A percentile compares a stretch with the other conserved stretches of the same genome.
phyloP scores from a whole-genome alignment of 1,140 invertebrate genomes.

The Leptinotarsa texana region DNA sequence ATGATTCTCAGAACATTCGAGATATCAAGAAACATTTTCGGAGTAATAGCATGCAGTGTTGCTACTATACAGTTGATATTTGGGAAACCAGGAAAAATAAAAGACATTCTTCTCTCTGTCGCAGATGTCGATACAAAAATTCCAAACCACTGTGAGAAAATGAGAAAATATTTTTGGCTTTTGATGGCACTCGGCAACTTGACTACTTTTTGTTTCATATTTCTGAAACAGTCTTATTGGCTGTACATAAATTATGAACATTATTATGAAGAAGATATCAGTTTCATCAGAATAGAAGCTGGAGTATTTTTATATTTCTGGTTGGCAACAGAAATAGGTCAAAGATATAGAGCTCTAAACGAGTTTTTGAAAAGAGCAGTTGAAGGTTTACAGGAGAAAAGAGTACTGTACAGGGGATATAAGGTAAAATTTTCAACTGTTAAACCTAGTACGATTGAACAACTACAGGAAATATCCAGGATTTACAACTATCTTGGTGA shows the following conservation, averaged over 20 bases:
- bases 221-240: constrained; percentile 1
- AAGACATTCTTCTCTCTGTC: neutral
- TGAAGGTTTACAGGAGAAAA: neutral
- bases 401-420: neutral
- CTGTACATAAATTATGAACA: neutral
- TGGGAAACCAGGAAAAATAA: neutral
- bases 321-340: neutral
- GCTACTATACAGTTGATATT: neutral
- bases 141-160: neutral
- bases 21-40: neutral
- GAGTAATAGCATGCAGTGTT: neutral
- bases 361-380: neutral
- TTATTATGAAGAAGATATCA: neutral
- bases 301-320: constrained; percentile 2
- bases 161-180: neutral
- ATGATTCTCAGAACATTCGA: neutral
- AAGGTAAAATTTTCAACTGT: neutral
- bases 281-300: neutral
- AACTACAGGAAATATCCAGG: neutral
- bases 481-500: neutral
- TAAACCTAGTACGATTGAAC: neutral
- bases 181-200: neutral
- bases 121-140: neutral
- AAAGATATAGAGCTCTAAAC: neutral
- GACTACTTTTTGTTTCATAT: neutral